Evolutionary conservation across 2,888 invertebrate species (phyloP), one percentile per base, ranked within the genome.

Genomic region (Tupiocoris notatus): DNA sequence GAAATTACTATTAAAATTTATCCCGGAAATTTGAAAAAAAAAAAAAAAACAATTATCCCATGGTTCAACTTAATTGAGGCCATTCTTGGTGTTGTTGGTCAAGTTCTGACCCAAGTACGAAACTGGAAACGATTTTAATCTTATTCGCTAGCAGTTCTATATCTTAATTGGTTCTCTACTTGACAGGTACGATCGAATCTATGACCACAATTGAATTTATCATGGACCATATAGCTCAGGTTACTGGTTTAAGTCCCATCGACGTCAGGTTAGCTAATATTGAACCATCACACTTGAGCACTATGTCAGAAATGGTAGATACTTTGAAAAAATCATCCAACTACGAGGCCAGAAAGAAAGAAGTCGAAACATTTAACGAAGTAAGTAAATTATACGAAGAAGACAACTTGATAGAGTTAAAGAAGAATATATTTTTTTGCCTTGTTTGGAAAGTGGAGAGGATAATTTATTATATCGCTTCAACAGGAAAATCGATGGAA

Each of bases 301-400:
- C 70, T 12, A 20, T 77, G 18, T 83, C 83, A 68, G 85, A 87
- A 23, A 86, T 91, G 83, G 84, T 90, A 7, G 84, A 86, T 0
- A 86, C 88, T 12, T 84, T 91, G 79, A 86, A 86, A 82, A 84
- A 82, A 63, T 87, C 88, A 77, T 86, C 87, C 0, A 86, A 90
- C 64, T 90, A 89, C 80, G 84, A 86, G 0, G 82, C 83, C 2
- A 85, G 91, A 12, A 87, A 86, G 79, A 83, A 83, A 75, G 86
- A 85, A 58, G 85, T 90, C 1, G 84, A 86, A 16, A 82, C 84
- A 2, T 91, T 89, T 81, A 92, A 93, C 81, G 84, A 84, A 79
- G 86, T 86, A 66, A 93, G 94, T 84, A 86, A 91, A 22, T 94
- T 94, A 94, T 91, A 88, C 81, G 94, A 95, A 83, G 88, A 88